Conservation (phyloP, 2,797 vertebrate genomes). For the Serranus cabrilla region DNA sequence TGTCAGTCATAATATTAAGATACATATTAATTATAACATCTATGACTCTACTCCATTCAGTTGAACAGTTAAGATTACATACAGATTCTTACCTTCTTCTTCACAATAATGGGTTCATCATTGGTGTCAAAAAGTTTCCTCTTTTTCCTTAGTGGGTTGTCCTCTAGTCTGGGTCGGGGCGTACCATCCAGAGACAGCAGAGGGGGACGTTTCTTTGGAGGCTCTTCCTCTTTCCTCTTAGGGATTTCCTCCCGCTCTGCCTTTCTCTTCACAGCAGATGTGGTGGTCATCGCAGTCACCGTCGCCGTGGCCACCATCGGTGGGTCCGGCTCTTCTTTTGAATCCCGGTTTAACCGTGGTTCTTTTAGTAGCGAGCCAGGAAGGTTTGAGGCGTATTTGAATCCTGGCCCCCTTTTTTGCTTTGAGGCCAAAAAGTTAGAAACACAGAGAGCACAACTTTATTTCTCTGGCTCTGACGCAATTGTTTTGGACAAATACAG, state of each 20-base stretch:
- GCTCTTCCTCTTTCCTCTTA: conserved; percentile 89
- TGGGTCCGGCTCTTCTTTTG: conserved; percentile 89
- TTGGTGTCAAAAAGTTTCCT: conserved; percentile 93
- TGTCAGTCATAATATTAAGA: too few relatives aligned
- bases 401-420: conserved; percentile 99
- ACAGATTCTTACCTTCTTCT: conserved; percentile 87
- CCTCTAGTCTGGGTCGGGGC: conserved; percentile 86
- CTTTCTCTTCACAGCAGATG: conserved; percentile 85
- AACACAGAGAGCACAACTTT: conserved; percentile 89
- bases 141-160: conserved; percentile 92
- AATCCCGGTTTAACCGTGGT: conserved; percentile 90
- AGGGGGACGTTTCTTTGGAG: conserved; percentile 87
- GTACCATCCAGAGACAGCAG: conserved; percentile 81
- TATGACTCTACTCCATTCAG: background rate
- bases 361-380: conserved; percentile 96
- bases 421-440: conserved; percentile 94
- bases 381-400: conserved; percentile 97
- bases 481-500: background rate
- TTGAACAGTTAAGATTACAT: background rate
- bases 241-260: conserved; percentile 87
- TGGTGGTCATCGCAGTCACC: conserved; percentile 75
- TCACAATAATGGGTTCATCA: conserved; percentile 88
- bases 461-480: conserved; percentile 85
- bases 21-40: background rate
- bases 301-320: conserved; percentile 71